Conservation (phyloP, 2,797 vertebrate species). For the Bovichtus diacanthus region DNA sequence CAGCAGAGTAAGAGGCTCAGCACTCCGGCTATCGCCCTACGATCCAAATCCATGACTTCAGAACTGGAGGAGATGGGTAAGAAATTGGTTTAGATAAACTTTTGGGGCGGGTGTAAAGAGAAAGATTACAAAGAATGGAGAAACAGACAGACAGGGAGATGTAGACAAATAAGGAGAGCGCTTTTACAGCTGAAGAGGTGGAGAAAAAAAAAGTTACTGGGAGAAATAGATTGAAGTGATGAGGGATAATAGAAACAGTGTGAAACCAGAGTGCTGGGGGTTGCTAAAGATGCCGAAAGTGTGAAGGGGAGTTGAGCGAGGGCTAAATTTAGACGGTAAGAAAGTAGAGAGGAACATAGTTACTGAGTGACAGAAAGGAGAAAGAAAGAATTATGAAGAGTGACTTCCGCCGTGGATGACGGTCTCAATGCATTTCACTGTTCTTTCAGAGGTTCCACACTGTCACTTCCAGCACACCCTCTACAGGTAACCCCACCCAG, state of each 20-base stretch:
- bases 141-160: constrained; percentile 16
- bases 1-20: constrained; percentile 93
- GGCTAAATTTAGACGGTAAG: constrained; percentile 65
- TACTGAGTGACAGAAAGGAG: constrained; percentile 43
- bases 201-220: neutral
- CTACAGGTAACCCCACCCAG: constrained; percentile 86
- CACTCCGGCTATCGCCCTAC: constrained; percentile 91
- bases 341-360: constrained; percentile 41
- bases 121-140: constrained; percentile 11
- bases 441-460: constrained; percentile 88
- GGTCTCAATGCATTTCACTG: constrained; percentile 86
- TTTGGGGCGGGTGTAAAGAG: neutral
- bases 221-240: constrained; percentile 49
- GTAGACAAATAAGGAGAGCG: constrained; percentile 7
- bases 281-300: constrained; percentile 61
- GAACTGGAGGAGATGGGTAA: constrained; percentile 98
- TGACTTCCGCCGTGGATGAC: constrained; percentile 64
- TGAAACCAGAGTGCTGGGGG: constrained; percentile 55
- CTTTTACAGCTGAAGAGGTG: constrained; percentile 8
- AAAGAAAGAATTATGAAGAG: constrained; percentile 29
- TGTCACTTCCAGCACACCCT: constrained; percentile 87
- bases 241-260: constrained; percentile 56
- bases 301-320: constrained; percentile 49
- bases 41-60: constrained; percentile 97
- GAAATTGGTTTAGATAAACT: constrained; percentile 46